Conservation (phyloP, 1,140 invertebrate genomes). For the Adoxophyes honmai region DNA sequence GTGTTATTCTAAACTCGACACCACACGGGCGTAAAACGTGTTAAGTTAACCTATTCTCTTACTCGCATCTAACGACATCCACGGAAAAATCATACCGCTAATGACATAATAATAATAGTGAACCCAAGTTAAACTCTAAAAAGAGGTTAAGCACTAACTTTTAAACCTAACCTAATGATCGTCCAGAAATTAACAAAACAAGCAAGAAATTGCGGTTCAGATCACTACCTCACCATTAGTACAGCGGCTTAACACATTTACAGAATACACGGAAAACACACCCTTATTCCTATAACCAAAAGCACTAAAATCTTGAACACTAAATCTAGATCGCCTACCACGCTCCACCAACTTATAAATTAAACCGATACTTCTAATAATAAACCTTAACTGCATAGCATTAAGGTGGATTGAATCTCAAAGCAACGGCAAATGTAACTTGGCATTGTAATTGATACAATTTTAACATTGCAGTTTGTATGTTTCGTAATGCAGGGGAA, state of each 20-base stretch:
- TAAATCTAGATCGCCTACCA: not conserved
- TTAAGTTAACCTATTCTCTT: no score
- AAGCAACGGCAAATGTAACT: not conserved
- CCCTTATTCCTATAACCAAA: not conserved
- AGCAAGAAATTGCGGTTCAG: conserved; percentile 1
- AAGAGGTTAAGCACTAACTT: no score
- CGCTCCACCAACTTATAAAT: not conserved
- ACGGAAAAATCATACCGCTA: no score
- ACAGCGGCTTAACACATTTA: conserved; percentile 5
- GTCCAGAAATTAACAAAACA: conserved; percentile 13
- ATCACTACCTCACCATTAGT: not conserved
- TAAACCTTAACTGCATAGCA: not conserved
- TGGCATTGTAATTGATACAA: not conserved
- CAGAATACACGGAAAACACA: not conserved
- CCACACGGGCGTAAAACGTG: no score
- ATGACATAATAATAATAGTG: no score
- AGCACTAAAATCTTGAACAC: no score
- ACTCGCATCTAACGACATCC: no score
- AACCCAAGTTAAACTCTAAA: no score
- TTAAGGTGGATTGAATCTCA: not conserved
- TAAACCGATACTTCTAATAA: not conserved
- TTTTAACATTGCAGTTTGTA: not conserved
- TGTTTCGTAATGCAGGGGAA: not conserved
- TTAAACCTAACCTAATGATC: not conserved
- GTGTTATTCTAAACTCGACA: no score